phyloP scores from a whole-genome alignment of 2,113 vertebrate species.

The Procavia capensis region DNA sequence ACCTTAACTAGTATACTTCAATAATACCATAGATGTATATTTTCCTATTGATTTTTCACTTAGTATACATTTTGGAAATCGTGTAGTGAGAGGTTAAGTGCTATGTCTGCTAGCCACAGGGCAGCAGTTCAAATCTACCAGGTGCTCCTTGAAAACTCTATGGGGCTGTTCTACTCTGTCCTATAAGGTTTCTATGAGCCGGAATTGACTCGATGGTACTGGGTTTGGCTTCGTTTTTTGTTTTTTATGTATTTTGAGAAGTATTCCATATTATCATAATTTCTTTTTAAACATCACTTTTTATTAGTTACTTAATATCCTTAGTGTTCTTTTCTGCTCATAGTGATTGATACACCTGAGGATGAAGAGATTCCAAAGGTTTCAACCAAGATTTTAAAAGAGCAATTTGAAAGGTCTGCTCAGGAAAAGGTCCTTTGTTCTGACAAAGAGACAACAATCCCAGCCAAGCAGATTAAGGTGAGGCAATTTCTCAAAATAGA shows the following conservation, averaged over 20 bases:
- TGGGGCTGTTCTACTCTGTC: too few species aligned
- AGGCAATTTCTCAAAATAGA: conserved; percentile 60
- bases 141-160: too few species aligned
- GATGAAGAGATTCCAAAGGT: conserved; percentile 93
- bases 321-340: conserved; percentile 61
- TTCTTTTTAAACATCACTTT: background rate
- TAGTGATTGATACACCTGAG: conserved; percentile 87
- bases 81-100: too few species aligned
- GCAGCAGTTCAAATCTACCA: too few species aligned
- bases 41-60: background rate
- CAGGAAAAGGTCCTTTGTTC: conserved; percentile 86
- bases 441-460: conserved; percentile 80
- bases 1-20: background rate
- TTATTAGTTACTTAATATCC: background rate
- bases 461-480: conserved; percentile 94
- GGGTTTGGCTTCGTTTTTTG: too few species aligned
- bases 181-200: too few species aligned
- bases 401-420: conserved; percentile 94
- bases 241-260: background rate
- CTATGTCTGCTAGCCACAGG: too few species aligned
- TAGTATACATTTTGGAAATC: background rate
- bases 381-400: conserved; percentile 93
- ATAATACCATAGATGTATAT: background rate
- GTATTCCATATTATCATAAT: background rate
- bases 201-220: too few species aligned